Evolutionary conservation across 2,888 invertebrate genomes (phyloP), one percentile per base, ranked within the genome.

Genomic region (Heliconius hortense): DNA sequence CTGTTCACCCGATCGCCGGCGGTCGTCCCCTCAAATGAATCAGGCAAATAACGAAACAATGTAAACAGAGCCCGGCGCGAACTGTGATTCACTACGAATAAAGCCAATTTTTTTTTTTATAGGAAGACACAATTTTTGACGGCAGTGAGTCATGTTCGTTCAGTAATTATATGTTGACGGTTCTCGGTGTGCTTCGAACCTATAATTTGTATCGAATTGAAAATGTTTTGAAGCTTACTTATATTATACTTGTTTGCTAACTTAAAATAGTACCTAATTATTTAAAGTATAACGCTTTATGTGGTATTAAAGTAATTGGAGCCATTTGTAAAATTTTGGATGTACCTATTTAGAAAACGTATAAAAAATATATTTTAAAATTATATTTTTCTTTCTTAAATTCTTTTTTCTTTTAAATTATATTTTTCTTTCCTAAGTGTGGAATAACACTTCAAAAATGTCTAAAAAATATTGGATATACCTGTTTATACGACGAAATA

Each of bases 91-190:
- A 79, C 72, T 79, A 67, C 75, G 78, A 72, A 78, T 81, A 80
- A 81, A 80, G 81, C 81, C 80, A 80, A 80, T 79, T 81, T 81
- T 80, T 79, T 31, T 79, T 81, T 81, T 80, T 79, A 79, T 79
- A 80, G 73, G 79, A 79, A 76, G 76, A 78, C 73, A 59, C 64
- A 76, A 77, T 76, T 78, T 79, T 78, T 69, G 79, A 66, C 74
- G 69, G 69, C 77, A 77, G 64, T 69, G 79, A 81, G 72, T 79
- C 81, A 80, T 73, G 73, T 77, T 64, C 78, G 72, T 79, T 77
- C 71, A 76, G 21, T 60, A 71, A 56, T 69, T 69, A 56, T 24
- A 24, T 35, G 35, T 56, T 35, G 56, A 35, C 13, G 56, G 15
- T 35, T 10, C 64, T 64, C 35, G 35, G n/a, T 39, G 64, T 39